phyloP scores from a whole-genome alignment of 2,113 vertebrate species.

The Oophaga pumilio region DNA sequence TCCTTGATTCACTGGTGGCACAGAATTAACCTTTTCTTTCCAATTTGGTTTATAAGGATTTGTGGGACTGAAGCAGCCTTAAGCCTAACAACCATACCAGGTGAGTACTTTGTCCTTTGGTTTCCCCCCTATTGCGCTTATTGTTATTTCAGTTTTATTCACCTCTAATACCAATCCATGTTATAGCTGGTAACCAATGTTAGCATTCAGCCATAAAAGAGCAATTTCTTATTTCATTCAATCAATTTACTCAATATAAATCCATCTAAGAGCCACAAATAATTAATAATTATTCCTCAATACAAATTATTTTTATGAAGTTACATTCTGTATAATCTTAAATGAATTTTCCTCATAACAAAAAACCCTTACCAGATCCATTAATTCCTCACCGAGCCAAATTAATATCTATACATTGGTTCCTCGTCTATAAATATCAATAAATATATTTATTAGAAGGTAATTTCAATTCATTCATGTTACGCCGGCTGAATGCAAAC shows the following conservation, averaged over 20 bases:
- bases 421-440: background rate
- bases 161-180: background rate
- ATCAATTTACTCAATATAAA: background rate
- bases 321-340: conserved; percentile 9
- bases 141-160: no score
- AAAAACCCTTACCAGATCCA: background rate
- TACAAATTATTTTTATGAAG: background rate
- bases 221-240: conserved; percentile 8
- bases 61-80: no score
- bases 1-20: background rate
- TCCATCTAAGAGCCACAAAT: background rate
- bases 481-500: background rate
- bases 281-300: conserved; percentile 6
- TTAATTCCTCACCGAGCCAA: background rate
- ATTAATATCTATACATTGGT: conserved; percentile 13
- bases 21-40: background rate
- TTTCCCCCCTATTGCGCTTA: no score
- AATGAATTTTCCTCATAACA: background rate
- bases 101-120: no score
- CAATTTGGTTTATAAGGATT: no score
- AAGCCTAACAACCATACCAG: no score
- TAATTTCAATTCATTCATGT: background rate
- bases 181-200: background rate
- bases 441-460: background rate
- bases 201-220: background rate